Evolutionary conservation across 23 tunicate genomes (phyloP), one percentile per base, ranked within the genome.

Genomic region (Halocynthia roretzi): DNA sequence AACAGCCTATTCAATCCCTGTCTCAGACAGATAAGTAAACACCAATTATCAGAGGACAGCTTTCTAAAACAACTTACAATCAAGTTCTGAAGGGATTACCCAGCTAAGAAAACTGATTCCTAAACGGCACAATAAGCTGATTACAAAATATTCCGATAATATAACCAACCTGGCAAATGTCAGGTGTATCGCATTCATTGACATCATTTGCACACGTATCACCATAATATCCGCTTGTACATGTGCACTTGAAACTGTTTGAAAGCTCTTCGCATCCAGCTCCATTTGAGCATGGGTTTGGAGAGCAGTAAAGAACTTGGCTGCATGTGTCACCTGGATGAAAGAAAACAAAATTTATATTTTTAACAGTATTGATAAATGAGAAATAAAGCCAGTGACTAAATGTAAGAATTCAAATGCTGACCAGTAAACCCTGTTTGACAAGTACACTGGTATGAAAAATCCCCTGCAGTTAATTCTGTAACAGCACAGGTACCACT

Each of bases 281-380:
- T 22, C 91, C 89, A 50, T 80, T 71, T 21, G 48, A n/a, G 80
- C 95, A 88, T 4, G 89, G 89, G n/a, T 62, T 58, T 56, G 66
- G 51, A 12, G 22, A 6, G 60, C 89, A 85, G 61, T 81, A 62
- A 71, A 81, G 70, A 31, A 54, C 40, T 8, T 63, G 60, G 50
- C 58, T 44, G 71, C 89, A 85, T 54, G 51, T 15, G 8, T 1
- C n/a, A 9, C 89, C 89, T 85, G 68, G 19, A 76, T 10, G 7
- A 11, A 56, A 67, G 40, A 60, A 15, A 18, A 15, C 18, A 60
- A 60, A 18, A 0, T 15, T 18, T 60, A 0, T 15, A n/a, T 60
- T 60, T 20, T 18, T 68, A 18, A n/a, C 31, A 22, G 21, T 18
- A 20, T 18, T 68, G 72, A 68, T 20, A 11, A 15, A 18, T 2